Conservation (phyloP, 2,797 vertebrate genomes). For the Hypotaenidia okinawae region DNA sequence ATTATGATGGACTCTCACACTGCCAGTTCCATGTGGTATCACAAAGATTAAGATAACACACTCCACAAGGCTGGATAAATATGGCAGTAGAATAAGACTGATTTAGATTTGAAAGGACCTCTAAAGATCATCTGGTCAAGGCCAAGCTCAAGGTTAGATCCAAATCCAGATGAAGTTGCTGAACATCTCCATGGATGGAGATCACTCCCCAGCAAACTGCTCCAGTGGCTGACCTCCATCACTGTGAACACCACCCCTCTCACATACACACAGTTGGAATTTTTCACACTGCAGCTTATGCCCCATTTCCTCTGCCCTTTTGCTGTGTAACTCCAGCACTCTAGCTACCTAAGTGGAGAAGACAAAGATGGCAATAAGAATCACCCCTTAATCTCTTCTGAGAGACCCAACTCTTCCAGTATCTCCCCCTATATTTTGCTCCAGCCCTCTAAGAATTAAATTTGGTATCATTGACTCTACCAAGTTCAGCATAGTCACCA, state of each 20-base stretch:
- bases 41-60: not conserved
- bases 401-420: not conserved
- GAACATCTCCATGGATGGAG: not conserved
- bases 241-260: rapidly evolving
- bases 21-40: not conserved
- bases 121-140: not conserved
- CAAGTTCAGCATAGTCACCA: not conserved
- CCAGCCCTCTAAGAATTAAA: not conserved
- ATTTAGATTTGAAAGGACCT: not conserved
- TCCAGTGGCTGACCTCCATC: not conserved
- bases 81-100: not conserved
- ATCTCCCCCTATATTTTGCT: not conserved
- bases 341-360: not conserved
- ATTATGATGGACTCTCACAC: not conserved
- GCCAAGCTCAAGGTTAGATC: not conserved
- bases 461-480: not conserved
- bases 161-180: not conserved
- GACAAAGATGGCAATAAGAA: not conserved
- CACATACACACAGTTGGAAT: not conserved
- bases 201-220: not conserved
- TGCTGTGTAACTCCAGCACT: rapidly evolving
- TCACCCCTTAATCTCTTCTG: not conserved
- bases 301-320: not conserved
- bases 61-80: not conserved
- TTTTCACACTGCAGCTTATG: not conserved